Evolutionary conservation across 2,888 invertebrate species (phyloP).

Genomic region (Biston betularia): DNA sequence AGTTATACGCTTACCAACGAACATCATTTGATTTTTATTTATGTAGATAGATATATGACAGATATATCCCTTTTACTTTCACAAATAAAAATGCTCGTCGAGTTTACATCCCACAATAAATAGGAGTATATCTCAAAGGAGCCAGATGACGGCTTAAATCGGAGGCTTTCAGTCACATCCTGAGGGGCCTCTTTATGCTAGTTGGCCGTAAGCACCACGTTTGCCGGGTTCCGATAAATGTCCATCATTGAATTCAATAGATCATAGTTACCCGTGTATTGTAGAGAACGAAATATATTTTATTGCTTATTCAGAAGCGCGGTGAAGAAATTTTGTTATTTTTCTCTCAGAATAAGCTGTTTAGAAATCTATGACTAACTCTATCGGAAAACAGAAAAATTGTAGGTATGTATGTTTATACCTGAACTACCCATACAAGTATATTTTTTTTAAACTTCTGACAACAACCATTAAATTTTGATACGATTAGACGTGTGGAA

Average conservation of each 20-base stretch:
- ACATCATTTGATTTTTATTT: no score
- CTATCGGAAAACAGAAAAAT: no score
- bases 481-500: no score
- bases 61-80: not conserved
- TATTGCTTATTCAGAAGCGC: conserved; percentile 36
- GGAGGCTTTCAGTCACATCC: conserved; percentile 56
- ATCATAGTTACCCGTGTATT: conserved; percentile 20
- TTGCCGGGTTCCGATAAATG: conserved; percentile 44
- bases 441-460: no score
- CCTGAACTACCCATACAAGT: no score
- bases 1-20: no score
- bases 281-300: conserved; percentile 24
- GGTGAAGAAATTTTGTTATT: conserved; percentile 10
- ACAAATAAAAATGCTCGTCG: conserved; percentile 47
- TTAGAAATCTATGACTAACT: not conserved
- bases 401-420: no score
- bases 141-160: conserved; percentile 53
- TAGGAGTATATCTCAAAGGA: conserved; percentile 56
- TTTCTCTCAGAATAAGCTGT: not conserved
- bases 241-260: conserved; percentile 40
- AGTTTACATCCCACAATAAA: conserved; percentile 61
- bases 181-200: conserved; percentile 43
- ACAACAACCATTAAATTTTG: no score
- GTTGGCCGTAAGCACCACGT: conserved; percentile 40
- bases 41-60: not conserved